These are phyloP conservation scores for Pipistrellus nathusii DNA, from an alignment of 2,797 vertebrate genomes.

Conservation along the genomic window DNA sequence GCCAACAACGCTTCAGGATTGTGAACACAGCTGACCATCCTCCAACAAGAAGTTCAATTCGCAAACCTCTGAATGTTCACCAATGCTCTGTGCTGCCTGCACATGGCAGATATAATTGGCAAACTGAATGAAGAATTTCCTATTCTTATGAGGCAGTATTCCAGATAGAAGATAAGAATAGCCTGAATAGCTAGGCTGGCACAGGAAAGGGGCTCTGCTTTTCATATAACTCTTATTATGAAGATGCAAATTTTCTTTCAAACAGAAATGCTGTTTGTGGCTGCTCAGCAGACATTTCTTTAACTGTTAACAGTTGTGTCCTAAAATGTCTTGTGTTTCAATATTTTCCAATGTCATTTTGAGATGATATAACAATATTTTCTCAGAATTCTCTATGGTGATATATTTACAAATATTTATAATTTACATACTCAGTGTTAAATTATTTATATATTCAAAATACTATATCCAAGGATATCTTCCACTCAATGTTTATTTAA, in stretches of 20 bases:
- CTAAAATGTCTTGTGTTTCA: constrained; percentile 18
- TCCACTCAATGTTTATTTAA: neutral
- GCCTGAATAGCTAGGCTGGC: constrained; percentile 70
- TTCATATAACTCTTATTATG: constrained; percentile 72
- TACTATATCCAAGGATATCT: neutral
- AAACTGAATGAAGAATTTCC: constrained; percentile 78
- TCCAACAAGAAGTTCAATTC: constrained; percentile 50
- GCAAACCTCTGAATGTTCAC: constrained; percentile 70
- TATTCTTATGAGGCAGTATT: constrained; percentile 75
- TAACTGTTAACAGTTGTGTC: constrained; percentile 11
- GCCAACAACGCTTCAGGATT: constrained; percentile 16
- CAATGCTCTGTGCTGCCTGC: constrained; percentile 63
- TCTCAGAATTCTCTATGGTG: neutral
- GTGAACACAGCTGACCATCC: constrained; percentile 67
- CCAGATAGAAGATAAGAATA: constrained; percentile 79
- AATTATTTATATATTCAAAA: constrained; percentile 1
- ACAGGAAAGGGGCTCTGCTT: constrained; percentile 67
- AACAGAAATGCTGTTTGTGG: neutral
- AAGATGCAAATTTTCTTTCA: constrained; percentile 79
- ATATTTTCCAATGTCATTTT: neutral
- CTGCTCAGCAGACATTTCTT: constrained; percentile 36
- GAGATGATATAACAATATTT: neutral
- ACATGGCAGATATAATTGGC: constrained; percentile 78
- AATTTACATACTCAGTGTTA: neutral
- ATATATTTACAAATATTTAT: neutral